These are phyloP conservation scores for Polymixis flavicincta DNA, from an alignment of 2,888 invertebrate species.

Conservation along the genomic window DNA sequence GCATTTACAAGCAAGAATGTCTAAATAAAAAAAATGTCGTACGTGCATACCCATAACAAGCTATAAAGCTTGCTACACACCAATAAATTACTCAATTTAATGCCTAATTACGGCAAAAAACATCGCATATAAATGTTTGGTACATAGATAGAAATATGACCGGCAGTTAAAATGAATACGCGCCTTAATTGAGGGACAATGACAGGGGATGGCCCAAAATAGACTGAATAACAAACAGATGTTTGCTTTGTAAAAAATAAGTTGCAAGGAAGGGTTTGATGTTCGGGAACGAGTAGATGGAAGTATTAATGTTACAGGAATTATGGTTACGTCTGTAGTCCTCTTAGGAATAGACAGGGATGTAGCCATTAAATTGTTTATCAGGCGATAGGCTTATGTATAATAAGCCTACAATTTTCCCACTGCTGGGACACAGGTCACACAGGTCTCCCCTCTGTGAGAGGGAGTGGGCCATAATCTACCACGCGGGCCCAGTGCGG, in stretches of 20 bases:
- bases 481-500: no score
- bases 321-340: neutral
- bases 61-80: conserved; percentile 72
- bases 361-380: neutral
- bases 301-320: conserved; percentile 2
- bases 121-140: conserved; percentile 61
- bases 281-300: conserved; percentile 4
- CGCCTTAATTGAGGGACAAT: conserved; percentile 86
- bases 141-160: conserved; percentile 80
- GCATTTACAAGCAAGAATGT: conserved; percentile 26
- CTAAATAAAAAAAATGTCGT: conserved; percentile 46
- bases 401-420: neutral
- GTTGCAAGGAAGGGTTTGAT: conserved; percentile 63
- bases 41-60: conserved; percentile 65
- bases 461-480: no score
- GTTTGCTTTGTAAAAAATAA: conserved; percentile 79
- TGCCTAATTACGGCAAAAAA: conserved; percentile 81
- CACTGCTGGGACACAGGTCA: neutral
- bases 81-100: conserved; percentile 85
- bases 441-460: no score
- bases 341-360: neutral
- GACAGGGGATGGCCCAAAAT: conserved; percentile 85
- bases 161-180: conserved; percentile 81
- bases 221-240: conserved; percentile 87
- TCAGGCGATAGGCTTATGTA: no score